These are phyloP conservation scores for Dynastes hyllus DNA, from an alignment of 2,888 invertebrate species.

Conservation along the genomic window DNA sequence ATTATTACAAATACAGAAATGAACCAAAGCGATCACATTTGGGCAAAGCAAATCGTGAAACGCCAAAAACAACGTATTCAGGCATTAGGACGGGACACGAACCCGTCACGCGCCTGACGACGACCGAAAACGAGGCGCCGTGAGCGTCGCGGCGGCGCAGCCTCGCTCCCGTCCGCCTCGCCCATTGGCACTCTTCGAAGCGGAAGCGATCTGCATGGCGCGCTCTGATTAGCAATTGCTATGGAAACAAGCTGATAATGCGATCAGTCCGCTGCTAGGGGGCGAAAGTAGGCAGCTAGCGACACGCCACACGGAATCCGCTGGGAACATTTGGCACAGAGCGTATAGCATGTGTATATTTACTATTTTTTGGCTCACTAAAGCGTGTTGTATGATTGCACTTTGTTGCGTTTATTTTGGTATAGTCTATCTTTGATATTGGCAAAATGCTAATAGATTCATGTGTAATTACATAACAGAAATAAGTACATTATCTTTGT, in stretches of 20 bases:
- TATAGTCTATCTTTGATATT: constrained; percentile 54
- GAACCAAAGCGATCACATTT: too few relatives aligned
- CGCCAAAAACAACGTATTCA: too few relatives aligned
- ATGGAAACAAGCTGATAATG: constrained; percentile 76
- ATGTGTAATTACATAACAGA: too few relatives aligned
- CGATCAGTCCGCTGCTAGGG: constrained; percentile 69
- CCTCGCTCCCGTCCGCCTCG: constrained; percentile 59
- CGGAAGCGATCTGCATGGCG: constrained; percentile 70
- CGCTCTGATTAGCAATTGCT: constrained; percentile 76
- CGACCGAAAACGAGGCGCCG: constrained; percentile 29
- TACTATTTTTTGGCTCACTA: not conserved
- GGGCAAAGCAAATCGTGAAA: too few relatives aligned
- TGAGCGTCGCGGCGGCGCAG: constrained; percentile 57
- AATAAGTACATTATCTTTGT: too few relatives aligned
- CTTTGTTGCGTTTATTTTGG: not conserved
- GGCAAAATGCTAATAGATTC: too few relatives aligned
- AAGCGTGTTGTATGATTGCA: not conserved
- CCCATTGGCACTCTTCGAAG: constrained; percentile 69
- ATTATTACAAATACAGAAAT: too few relatives aligned
- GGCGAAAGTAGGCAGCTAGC: constrained; percentile 54
- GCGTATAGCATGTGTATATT: not conserved
- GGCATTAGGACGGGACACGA: not conserved
- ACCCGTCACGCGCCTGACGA: constrained; percentile 16
- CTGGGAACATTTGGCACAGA: constrained; percentile 22
- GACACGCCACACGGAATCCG: constrained; percentile 52